Evolutionary conservation across 2,797 vertebrate genomes (phyloP).

Genomic region (Leuciscus waleckii): DNA sequence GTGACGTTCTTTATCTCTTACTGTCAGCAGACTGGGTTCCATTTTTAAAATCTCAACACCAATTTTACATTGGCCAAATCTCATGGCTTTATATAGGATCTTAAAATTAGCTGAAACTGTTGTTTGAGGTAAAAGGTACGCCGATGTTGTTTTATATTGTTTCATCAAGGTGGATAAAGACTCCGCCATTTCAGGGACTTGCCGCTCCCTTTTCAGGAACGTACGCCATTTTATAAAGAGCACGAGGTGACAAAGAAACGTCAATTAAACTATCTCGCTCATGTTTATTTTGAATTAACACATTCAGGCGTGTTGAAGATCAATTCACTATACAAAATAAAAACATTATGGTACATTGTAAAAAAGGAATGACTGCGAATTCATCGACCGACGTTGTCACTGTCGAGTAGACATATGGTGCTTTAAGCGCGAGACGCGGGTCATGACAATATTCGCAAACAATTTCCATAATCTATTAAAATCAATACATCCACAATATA

Average conservation of each 20-base stretch:
- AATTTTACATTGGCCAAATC: not conserved
- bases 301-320: rapidly evolving
- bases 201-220: conserved; percentile 38
- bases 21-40: not conserved
- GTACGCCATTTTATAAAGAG: conserved; percentile 36
- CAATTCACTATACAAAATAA: rapidly evolving
- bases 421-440: not conserved
- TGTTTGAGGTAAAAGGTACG: not conserved
- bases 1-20: not conserved
- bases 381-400: not conserved
- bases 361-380: not conserved
- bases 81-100: not conserved
- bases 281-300: not conserved
- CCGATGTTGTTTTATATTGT: not conserved
- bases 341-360: not conserved
- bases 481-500: not conserved
- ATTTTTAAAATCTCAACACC: not conserved
- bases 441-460: not conserved
- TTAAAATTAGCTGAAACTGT: not conserved
- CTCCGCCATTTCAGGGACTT: conserved; percentile 37
- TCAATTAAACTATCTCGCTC: not conserved
- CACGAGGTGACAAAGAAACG: not conserved
- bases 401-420: not conserved
- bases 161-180: not conserved
- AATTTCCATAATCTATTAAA: not conserved